Base-by-base conservation (phyloP, 2,888 invertebrate species). In the Apodemia duryi region DNA sequence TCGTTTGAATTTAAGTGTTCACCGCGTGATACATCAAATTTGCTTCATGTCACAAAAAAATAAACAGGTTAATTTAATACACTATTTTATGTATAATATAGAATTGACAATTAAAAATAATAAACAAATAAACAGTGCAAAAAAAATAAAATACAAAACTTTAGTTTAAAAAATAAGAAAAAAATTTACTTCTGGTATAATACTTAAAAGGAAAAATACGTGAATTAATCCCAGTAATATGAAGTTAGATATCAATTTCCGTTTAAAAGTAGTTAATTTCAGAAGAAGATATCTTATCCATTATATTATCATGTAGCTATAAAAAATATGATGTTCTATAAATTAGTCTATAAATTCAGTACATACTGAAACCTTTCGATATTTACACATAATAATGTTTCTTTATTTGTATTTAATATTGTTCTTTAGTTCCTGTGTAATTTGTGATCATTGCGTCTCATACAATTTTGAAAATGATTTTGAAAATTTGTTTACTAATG, bases 391-490 rank as follows among this genome's bases (percentile, higher is more conserved):
- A 28, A 54, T 10, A 7, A 11, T 38, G 21, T 35, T 38, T 54
- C 28, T 21, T 29, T 54, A 54, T 29, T 54, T 54, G 5, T 28
- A 11, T 54, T 29, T 28, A 29, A 54, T 62, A n/a, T 32, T 66
- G n/a, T 62, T 71, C 38, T 13, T 71, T 10, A 57, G 65, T 66
- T 57, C 61, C 35, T 65, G 66, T 66, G 68, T 67, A 29, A 38
- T 62, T 7, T 65, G 68, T 60, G 67, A 73, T 11, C 62, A 70
- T 60, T 85, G 85, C 69, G 74, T 80, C n/a, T 76, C 72, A 63
- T 80, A 78, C 66, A 73, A 75, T 54, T 84, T 85, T 64, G 80
- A 80, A 67, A 74, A 78, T 41, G 71, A 71, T 7, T 78, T 73
- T 43, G 70, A 75, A 4, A 68, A 70, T 2, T 43, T 54, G 51